phyloP scores from a whole-genome alignment of 2,113 vertebrate genomes.

The Setophaga coronata region DNA sequence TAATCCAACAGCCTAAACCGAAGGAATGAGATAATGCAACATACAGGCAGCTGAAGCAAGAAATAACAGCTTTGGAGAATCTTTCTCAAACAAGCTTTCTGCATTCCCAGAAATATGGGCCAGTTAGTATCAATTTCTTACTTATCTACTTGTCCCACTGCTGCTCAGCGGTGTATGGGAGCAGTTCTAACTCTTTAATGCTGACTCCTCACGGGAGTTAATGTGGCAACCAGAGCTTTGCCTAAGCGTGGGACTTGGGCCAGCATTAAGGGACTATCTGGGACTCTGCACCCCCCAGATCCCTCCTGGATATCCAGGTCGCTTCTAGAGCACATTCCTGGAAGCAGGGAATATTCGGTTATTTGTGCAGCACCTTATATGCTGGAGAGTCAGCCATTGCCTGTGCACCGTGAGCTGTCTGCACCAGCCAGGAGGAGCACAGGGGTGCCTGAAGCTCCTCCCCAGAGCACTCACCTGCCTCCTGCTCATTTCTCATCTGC shows the following conservation, averaged over 20 bases:
- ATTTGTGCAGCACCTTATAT: not conserved
- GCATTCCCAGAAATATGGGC: not conserved
- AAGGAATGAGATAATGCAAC: not conserved
- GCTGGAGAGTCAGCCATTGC: not conserved
- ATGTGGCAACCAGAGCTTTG: not conserved
- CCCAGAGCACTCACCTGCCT: not conserved
- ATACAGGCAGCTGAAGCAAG: not conserved
- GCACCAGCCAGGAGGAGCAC: not conserved
- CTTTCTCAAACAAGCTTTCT: not conserved
- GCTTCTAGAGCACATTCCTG: not conserved
- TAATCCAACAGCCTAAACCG: not conserved
- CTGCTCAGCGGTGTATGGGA: accelerated
- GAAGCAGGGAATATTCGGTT: not conserved
- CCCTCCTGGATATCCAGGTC: accelerated
- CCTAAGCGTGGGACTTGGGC: not conserved
- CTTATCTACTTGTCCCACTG: not conserved
- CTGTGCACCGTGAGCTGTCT: accelerated
- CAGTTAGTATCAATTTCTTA: not conserved
- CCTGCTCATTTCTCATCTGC: not conserved
- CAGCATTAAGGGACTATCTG: not conserved
- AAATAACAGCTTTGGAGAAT: not conserved
- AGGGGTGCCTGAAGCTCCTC: not conserved
- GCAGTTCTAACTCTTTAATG: not conserved
- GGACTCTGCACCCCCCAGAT: not conserved
- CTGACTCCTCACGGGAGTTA: not conserved